Conservation (phyloP, 1,140 invertebrate genomes). For the Drosophila funebris region DNA sequence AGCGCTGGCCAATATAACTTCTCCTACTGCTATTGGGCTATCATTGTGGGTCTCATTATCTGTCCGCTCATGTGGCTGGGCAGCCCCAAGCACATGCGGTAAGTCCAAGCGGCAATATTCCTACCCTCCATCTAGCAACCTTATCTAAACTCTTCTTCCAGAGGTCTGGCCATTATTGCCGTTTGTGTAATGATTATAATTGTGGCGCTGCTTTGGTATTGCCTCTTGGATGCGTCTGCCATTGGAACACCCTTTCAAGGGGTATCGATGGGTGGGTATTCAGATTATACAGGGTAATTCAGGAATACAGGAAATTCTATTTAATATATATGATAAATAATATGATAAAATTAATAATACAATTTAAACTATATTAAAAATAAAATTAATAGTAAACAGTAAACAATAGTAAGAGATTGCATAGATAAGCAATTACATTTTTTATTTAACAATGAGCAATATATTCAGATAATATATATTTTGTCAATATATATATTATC, state of each 20-base stretch:
- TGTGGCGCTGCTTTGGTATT: conserved; percentile 85
- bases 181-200: conserved; percentile 86
- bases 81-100: conserved; percentile 93
- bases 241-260: conserved; percentile 72
- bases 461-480: too few relatives aligned
- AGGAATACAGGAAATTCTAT: too few relatives aligned
- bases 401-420: too few relatives aligned
- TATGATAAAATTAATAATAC: neutral
- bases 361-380: neutral
- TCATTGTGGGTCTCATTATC: conserved; percentile 88
- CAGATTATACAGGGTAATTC: neutral
- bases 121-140: neutral
- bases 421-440: too few relatives aligned
- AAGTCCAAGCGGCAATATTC: conserved; percentile 41
- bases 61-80: conserved; percentile 93
- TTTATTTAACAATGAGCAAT: too few relatives aligned
- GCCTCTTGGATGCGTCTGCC: conserved; percentile 60
- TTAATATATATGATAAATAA: too few relatives aligned
- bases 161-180: conserved; percentile 86
- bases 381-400: too few relatives aligned
- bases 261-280: conserved; percentile 58
- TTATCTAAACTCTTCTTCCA: conserved; percentile 53
- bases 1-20: conserved; percentile 86
- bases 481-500: too few relatives aligned
- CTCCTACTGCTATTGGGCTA: conserved; percentile 91